A percentile compares a stretch with the other conserved stretches of the same genome.
These are phyloP conservation scores for Machaerirhynchus nigripectus DNA, from an alignment of 2,113 vertebrate genomes.

Conservation along the genomic window DNA sequence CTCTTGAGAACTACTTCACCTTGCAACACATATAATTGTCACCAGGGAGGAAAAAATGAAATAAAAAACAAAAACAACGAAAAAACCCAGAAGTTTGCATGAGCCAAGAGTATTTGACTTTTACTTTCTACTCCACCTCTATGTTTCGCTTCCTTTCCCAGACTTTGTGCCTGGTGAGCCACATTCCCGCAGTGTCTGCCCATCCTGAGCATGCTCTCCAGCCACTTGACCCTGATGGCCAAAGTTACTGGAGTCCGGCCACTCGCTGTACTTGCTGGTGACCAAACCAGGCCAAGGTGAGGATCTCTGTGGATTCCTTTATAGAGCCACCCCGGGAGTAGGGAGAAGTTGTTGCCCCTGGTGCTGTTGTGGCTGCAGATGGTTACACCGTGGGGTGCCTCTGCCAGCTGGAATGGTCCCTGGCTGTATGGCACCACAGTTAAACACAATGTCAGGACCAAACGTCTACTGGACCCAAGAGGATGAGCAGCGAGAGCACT, in stretches of 20 bases:
- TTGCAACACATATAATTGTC: not conserved
- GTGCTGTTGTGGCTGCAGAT: not conserved
- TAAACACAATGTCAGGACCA: not conserved
- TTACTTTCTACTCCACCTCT: not conserved
- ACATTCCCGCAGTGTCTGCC: not conserved
- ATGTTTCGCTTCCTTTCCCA: not conserved
- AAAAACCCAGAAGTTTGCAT: not conserved
- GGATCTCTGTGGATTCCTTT: not conserved
- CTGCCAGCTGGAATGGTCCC: too few relatives aligned
- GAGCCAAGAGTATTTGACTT: not conserved
- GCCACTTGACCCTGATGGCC: not conserved
- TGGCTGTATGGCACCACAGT: not conserved
- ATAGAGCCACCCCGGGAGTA: not conserved
- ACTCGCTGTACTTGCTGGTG: not conserved
- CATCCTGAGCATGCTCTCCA: rapidly evolving
- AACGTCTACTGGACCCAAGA: not conserved
- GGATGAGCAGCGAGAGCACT: not conserved
- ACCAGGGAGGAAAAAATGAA: not conserved
- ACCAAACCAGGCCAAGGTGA: not conserved
- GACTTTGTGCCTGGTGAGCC: not conserved
- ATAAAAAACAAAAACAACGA: not conserved
- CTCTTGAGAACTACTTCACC: not conserved
- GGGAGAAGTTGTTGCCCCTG: not conserved
- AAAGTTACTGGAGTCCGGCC: rapidly evolving
- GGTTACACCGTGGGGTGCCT: not conserved